Conservation (phyloP, 2,797 vertebrate genomes). For the Mus spretus region DNA sequence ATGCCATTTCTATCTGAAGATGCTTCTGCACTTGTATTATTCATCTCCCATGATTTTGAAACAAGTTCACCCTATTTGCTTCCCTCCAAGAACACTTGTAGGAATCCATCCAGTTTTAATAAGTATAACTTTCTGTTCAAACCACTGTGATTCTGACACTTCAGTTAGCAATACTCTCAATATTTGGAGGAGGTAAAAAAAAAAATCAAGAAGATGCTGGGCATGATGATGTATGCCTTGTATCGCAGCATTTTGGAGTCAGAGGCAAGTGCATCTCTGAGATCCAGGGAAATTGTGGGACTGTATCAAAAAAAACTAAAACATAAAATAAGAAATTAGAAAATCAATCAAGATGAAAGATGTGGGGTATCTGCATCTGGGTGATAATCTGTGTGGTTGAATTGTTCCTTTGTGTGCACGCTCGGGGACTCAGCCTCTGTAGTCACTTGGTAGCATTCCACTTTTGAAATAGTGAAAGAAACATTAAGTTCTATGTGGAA, state of each 20-base stretch:
- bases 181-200: not conserved
- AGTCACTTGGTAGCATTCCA: constrained; percentile 26
- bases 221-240: not conserved
- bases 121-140: constrained; percentile 17
- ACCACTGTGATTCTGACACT: not conserved
- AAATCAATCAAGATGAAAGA: not conserved
- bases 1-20: constrained; percentile 10
- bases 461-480: constrained; percentile 31
- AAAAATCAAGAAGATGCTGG: not conserved
- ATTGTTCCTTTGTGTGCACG: not conserved
- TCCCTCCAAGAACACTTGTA: not conserved
- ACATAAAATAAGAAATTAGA: not conserved
- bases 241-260: not conserved
- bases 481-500: constrained; percentile 27
- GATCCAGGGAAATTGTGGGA: not conserved
- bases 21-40: not conserved
- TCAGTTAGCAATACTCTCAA: not conserved
- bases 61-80: not conserved
- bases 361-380: not conserved
- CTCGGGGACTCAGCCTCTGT: not conserved
- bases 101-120: constrained; percentile 46
- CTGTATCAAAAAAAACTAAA: not conserved
- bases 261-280: not conserved
- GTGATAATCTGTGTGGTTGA: not conserved
- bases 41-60: not conserved